Percentiles rank a stretch among this genome's conserved stretches.
Evolutionary conservation across 2,797 vertebrate species (phyloP).

Genomic region (Karalla daura): DNA sequence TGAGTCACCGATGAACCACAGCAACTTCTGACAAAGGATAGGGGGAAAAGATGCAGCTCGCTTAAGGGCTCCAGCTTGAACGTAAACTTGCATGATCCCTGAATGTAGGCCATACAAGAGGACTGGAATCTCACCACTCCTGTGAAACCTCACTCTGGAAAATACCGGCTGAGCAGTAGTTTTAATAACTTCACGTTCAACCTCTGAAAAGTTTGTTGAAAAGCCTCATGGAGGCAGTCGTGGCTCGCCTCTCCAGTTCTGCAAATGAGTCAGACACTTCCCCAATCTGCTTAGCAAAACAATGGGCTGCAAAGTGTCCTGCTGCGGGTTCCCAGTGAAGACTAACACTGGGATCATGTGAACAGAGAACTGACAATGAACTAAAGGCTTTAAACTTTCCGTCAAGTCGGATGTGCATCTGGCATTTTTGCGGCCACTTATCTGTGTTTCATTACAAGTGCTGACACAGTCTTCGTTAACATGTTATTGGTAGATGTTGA

Average conservation of each 20-base stretch:
- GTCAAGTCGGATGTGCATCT: neutral
- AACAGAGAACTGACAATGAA: neutral
- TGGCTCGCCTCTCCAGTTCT: conserved; percentile 49
- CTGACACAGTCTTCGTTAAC: no score
- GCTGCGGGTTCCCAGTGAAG: neutral
- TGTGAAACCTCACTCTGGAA: conserved; percentile 35
- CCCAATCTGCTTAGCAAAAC: conserved; percentile 60
- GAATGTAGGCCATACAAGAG: conserved; percentile 44
- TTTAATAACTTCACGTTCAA: conserved; percentile 16
- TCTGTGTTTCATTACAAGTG: conserved; percentile 1
- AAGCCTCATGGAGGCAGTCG: conserved; percentile 18
- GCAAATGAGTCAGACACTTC: conserved; percentile 59
- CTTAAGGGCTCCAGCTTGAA: neutral
- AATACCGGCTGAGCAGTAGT: conserved; percentile 19
- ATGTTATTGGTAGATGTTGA: neutral
- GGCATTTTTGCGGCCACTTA: neutral
- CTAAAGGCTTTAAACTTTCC: neutral
- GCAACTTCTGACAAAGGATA: conserved; percentile 27
- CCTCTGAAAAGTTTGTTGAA: conserved; percentile 15
- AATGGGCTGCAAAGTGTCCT: conserved; percentile 40
- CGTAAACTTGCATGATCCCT: conserved; percentile 21
- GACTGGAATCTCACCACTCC: conserved; percentile 36
- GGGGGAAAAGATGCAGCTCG: neutral
- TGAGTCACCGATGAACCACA: conserved; percentile 40
- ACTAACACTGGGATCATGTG: neutral